These are phyloP conservation scores for Anastrepha obliqua DNA, from an alignment of 1,140 invertebrate species.

Conservation along the genomic window DNA sequence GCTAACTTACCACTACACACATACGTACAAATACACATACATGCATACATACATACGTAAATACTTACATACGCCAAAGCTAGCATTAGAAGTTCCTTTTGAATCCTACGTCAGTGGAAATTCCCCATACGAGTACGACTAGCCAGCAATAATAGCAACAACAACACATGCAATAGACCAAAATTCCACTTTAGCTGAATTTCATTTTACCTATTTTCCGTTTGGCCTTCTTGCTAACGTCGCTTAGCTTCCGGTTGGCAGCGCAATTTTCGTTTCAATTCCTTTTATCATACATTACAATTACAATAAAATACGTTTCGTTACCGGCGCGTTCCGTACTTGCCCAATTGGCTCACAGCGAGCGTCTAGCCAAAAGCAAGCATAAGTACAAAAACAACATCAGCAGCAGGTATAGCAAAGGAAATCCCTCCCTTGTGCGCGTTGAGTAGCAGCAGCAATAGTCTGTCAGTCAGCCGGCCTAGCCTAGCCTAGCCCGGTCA, in stretches of 20 bases:
- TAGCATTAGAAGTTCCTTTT: not conserved
- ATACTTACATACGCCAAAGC: not conserved
- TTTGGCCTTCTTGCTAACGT: conserved; percentile 12
- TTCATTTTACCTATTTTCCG: not conserved
- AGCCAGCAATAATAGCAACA: not conserved
- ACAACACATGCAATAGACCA: not conserved
- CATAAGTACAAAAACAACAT: not conserved
- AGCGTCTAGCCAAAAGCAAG: not conserved
- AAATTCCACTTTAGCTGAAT: not conserved
- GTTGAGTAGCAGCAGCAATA: not conserved
- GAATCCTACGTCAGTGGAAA: conserved; percentile 30
- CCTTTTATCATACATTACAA: not conserved
- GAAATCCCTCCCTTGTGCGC: conserved; percentile 35
- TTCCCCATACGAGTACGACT: conserved; percentile 7
- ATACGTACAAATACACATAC: not conserved
- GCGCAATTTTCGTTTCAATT: conserved; percentile 31
- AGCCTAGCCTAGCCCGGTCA: conserved; percentile 16
- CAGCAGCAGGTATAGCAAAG: not conserved
- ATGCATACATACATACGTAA: not conserved
- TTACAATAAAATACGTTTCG: not conserved
- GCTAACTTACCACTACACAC: not conserved
- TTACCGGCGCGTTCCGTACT: conserved; percentile 2
- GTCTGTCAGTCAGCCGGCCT: not conserved
- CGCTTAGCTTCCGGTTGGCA: conserved; percentile 19
- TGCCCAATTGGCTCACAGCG: not conserved